Evolutionary conservation across 2,888 invertebrate genomes (phyloP).

Genomic region (Eristalis intricaria): DNA sequence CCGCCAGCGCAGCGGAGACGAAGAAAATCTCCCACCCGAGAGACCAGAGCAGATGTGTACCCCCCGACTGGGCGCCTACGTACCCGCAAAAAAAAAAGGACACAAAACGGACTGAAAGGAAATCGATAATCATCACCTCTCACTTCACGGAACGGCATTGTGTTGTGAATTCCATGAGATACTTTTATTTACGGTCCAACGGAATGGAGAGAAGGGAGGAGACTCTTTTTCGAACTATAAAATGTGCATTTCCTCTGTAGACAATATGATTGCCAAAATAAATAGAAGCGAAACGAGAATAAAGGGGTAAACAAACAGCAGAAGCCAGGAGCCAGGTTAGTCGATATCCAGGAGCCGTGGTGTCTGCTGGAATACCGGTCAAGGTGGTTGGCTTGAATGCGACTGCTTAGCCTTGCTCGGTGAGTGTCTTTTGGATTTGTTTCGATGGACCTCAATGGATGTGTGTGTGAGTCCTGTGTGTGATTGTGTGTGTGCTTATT

Average conservation of each 20-base stretch:
- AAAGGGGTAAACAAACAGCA: constrained; percentile 22
- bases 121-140: constrained; percentile 53
- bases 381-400: constrained; percentile 43
- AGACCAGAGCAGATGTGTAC: not conserved
- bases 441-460: no score
- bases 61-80: not conserved
- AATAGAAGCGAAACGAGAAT: constrained; percentile 16
- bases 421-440: not conserved
- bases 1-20: not conserved
- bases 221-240: constrained; percentile 37
- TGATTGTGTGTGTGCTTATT: no score
- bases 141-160: not conserved
- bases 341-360: constrained; percentile 54
- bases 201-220: not conserved
- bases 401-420: not conserved
- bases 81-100: constrained; percentile 11
- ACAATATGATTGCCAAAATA: constrained; percentile 67
- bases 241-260: constrained; percentile 52
- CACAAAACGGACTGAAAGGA: constrained; percentile 15
- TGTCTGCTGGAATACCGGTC: constrained; percentile 56
- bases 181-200: not conserved
- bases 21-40: not conserved
- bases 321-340: constrained; percentile 57
- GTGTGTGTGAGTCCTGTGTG: no score
- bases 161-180: constrained; percentile 8